These are phyloP conservation scores for Trisateles emortualis DNA, from an alignment of 2,888 invertebrate species.

Conservation along the genomic window DNA sequence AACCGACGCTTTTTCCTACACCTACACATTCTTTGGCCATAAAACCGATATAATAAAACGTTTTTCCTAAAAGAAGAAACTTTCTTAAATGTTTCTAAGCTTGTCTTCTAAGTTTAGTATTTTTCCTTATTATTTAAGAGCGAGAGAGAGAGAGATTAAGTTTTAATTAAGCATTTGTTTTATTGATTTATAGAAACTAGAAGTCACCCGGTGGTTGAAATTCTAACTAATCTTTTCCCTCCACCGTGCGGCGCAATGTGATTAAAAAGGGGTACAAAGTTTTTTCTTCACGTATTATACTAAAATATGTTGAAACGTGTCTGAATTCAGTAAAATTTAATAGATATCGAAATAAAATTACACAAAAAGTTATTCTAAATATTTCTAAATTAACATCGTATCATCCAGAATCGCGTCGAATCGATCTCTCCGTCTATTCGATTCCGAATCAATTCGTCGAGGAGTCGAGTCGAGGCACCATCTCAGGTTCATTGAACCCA, in stretches of 20 bases:
- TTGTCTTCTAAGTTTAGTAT: too few relatives aligned
- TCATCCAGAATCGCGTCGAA: constrained; percentile 59
- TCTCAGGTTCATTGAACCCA: constrained; percentile 51
- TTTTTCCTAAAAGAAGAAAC: constrained; percentile 9
- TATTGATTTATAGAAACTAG: too few relatives aligned
- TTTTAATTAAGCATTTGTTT: too few relatives aligned
- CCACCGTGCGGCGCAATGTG: too few relatives aligned
- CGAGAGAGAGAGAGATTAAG: too few relatives aligned
- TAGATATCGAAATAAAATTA: constrained; percentile 34
- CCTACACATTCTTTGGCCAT: neutral
- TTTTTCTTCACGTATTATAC: too few relatives aligned
- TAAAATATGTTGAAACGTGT: too few relatives aligned
- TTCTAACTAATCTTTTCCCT: too few relatives aligned
- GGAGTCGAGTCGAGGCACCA: constrained; percentile 48
- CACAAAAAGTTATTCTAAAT: constrained; percentile 47
- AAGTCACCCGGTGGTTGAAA: too few relatives aligned
- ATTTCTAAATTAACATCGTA: constrained; percentile 50
- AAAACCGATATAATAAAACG: neutral
- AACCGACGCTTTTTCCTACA: neutral
- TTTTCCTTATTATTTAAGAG: too few relatives aligned
- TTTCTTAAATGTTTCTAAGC: too few relatives aligned
- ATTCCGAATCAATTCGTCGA: constrained; percentile 78
- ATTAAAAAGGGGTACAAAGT: too few relatives aligned
- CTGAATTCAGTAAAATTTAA: constrained; percentile 37
- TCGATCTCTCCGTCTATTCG: constrained; percentile 70